Evolutionary conservation across 2,797 vertebrate genomes (phyloP).

Genomic region (Poecilia gillii): DNA sequence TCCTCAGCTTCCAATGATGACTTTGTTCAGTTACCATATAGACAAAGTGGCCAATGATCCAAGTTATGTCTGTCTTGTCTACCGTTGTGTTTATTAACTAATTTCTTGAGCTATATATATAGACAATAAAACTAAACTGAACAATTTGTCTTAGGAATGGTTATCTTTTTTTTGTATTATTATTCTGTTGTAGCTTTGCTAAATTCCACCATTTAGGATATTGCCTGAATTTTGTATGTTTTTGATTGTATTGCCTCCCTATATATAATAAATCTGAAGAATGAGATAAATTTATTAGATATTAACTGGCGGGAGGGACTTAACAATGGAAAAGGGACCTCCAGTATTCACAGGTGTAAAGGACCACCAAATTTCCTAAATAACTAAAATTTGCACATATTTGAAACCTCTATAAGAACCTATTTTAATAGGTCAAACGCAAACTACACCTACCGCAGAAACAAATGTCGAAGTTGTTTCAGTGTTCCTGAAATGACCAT

Average conservation of each 20-base stretch:
- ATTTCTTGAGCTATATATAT: not conserved
- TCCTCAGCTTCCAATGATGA: not conserved
- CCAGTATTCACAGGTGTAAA: too few relatives aligned
- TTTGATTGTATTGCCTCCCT: not conserved
- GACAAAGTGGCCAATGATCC: not conserved
- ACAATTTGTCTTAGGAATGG: not conserved
- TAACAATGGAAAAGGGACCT: too few relatives aligned
- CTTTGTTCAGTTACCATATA: not conserved
- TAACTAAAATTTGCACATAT: not conserved
- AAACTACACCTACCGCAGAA: not conserved
- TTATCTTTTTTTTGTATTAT: not conserved
- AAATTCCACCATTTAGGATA: not conserved
- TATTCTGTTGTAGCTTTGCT: not conserved
- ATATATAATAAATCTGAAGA: too few relatives aligned
- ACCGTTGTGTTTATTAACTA: not conserved
- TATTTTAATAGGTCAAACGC: not conserved
- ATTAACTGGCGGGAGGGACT: too few relatives aligned
- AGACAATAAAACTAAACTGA: not conserved
- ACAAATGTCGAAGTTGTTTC: not conserved
- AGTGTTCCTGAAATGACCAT: not conserved
- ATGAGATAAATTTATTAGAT: too few relatives aligned
- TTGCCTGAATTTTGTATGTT: not conserved
- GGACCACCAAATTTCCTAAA: not conserved
- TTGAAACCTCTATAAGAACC: not conserved
- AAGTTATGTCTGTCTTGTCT: not conserved